Base-by-base conservation (phyloP, 2,888 invertebrate genomes). In the Octonoba sinensis region DNA sequence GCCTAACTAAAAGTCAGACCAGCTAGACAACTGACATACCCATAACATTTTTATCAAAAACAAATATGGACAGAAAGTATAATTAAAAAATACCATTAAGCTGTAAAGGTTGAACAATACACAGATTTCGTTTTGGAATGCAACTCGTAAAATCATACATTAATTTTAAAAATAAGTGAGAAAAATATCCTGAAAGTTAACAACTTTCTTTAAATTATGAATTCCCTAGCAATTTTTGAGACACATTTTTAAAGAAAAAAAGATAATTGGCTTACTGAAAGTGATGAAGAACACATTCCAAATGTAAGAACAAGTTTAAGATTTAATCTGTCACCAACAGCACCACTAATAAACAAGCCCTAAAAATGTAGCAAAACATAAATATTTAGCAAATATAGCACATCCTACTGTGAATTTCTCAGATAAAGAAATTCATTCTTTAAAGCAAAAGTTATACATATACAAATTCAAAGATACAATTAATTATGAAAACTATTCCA, bases 271-370 rank as follows among this genome's bases (percentile, higher is more conserved):
- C 87, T 86, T 85, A 89, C 89, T 49, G 87, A 86, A 4, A 90
- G 64, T 44, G 88, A 89, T n/a, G 89, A 87, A 47, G 87, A 86
- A 79, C 88, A 85, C 90, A 90, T 90, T 62, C 90, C 90, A 84
- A 89, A 85, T 20, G 88, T 86, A 15, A 90, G 86, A 13, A 90
- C 89, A 65, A 87, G 85, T 71, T 89, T 87, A 74, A 89, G 87
- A 85, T 90, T 88, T 72, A 88, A 87, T 78, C 89, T 87, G 85
- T 90, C 90, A 46, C 90, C 90, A 64, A 90, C 75, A 85, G 88
- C 87, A 46, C 90, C 90, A 87, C 89, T 90, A 62, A 90, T 87
- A 86, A 88, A 89, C 6, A 90, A 86, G 3, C 90, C 89, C 89
- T 89, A 83, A 49, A 87, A 86, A 54, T 22, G 83, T 60, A 72